These are phyloP conservation scores for Pituophis catenifer DNA, from an alignment of 2,113 vertebrate species.

Conservation along the genomic window DNA sequence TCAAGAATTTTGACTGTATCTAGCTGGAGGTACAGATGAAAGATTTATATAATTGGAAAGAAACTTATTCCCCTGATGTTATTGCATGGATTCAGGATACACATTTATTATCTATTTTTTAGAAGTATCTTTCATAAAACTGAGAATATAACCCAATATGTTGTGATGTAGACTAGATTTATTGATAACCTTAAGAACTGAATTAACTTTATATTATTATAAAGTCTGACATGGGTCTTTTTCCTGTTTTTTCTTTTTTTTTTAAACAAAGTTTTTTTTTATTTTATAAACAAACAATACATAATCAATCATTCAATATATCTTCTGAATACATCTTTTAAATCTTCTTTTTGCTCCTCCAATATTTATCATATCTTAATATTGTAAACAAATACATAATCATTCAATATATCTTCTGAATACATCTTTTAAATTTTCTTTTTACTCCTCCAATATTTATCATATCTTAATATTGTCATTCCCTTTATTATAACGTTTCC, in stretches of 20 bases:
- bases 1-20: not conserved
- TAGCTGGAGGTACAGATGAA: not conserved
- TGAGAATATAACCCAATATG: not conserved
- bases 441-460: no score
- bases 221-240: not conserved
- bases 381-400: no score
- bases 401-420: no score
- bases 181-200: not conserved
- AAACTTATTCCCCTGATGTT: not conserved
- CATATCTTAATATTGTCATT: no score
- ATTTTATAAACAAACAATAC: no score
- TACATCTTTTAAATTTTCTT: no score
- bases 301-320: no score
- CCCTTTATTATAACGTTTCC: no score
- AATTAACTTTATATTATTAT: not conserved
- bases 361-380: no score
- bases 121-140: not conserved
- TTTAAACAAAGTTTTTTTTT: no score
- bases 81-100: not conserved
- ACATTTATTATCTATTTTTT: not conserved
- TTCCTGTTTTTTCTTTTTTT: not conserved
- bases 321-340: no score
- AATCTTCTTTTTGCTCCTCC: no score
- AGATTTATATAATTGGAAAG: not conserved
- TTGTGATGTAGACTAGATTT: not conserved